Conservation (phyloP, 2,888 invertebrate genomes). For the Hypolimnas misippus region DNA sequence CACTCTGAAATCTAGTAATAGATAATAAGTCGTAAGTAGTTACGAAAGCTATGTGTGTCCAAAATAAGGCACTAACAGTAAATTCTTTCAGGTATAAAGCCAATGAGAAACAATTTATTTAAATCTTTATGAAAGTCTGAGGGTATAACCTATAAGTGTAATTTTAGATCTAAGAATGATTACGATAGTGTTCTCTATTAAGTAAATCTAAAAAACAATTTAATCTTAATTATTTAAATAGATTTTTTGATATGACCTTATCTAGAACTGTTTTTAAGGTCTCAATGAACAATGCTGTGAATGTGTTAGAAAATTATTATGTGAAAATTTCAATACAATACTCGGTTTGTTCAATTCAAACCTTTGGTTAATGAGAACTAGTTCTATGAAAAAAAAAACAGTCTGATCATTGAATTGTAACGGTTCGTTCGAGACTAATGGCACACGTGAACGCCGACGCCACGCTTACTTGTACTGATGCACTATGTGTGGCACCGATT, state of each 20-base stretch:
- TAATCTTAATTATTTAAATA: neutral
- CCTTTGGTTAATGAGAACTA: slow-evolving; percentile 26
- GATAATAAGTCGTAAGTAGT: no score
- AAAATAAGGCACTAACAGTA: no score
- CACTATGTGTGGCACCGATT: neutral
- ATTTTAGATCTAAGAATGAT: no score
- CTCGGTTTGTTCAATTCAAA: slow-evolving; percentile 20
- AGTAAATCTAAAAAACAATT: neutral
- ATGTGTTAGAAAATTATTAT: slow-evolving; percentile 26
- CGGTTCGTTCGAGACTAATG: slow-evolving; percentile 11
- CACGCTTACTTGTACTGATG: neutral
- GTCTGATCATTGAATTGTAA: slow-evolving; percentile 30
- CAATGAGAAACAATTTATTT: no score
- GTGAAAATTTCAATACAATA: slow-evolving; percentile 30
- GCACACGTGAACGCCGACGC: slow-evolving; percentile 1
- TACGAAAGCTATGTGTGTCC: no score
- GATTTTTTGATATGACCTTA: slow-evolving; percentile 15
- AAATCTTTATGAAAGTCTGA: no score
- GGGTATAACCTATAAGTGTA: no score
- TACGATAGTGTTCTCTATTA: no score
- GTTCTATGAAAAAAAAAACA: slow-evolving; percentile 30
- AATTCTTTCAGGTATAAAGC: no score
- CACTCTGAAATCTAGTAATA: no score
- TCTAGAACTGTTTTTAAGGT: slow-evolving; percentile 3
- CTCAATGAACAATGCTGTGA: slow-evolving; percentile 5